Conservation (phyloP, 2,113 vertebrate species). For the Nycticryphes semicollaris region DNA sequence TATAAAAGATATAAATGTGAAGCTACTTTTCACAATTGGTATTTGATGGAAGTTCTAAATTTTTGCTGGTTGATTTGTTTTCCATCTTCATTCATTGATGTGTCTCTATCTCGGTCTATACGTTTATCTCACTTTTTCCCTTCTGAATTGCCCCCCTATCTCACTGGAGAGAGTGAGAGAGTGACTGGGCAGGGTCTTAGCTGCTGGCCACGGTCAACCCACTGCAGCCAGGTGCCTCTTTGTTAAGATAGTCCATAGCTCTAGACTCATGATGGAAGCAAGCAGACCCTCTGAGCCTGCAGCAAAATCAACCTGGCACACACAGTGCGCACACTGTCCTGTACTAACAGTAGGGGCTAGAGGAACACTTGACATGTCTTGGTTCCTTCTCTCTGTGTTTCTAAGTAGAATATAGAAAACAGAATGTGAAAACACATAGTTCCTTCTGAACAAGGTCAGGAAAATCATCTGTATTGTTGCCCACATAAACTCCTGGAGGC, state of each 20-base stretch:
- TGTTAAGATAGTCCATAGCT: not conserved
- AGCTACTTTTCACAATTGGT: not conserved
- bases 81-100: not conserved
- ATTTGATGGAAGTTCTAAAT: not conserved
- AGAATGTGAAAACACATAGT: not conserved
- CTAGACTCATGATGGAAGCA: not conserved
- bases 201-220: not conserved
- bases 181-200: not conserved
- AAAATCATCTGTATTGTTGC: not conserved
- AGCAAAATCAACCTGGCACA: not conserved
- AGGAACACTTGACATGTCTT: not conserved
- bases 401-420: not conserved
- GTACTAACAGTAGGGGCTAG: not conserved
- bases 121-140: not conserved
- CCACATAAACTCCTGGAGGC: not conserved
- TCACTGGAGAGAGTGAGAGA: not conserved
- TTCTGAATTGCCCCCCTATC: not conserved
- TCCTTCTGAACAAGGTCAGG: not conserved
- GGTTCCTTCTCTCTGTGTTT: not conserved
- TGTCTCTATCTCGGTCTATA: not conserved
- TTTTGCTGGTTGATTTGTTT: not conserved
- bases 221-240: not conserved
- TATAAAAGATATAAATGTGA: not conserved
- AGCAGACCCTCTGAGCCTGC: not conserved
- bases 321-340: fast-evolving